Percentiles rank a stretch among this genome's conserved stretches.
phyloP scores from a whole-genome alignment of 1,140 invertebrate species.

The Drosophila carrolli region DNA sequence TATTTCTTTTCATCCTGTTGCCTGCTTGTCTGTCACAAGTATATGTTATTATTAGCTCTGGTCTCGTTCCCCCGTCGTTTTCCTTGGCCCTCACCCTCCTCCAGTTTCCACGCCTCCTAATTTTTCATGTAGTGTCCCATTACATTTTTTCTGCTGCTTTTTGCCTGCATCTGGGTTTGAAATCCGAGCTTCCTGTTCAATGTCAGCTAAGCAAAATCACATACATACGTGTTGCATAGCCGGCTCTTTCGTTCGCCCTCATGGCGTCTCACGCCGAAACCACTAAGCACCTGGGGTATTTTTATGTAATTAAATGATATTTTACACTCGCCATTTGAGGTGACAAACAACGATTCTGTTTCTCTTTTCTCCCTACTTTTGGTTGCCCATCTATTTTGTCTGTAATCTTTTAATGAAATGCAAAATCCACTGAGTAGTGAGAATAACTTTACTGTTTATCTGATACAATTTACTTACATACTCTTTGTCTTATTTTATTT shows the following conservation, averaged over 20 bases:
- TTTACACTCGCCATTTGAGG: constrained; percentile 57
- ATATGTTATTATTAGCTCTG: constrained; percentile 47
- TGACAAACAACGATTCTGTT: constrained; percentile 13
- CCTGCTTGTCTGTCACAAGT: constrained; percentile 30
- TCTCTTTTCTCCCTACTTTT: constrained; percentile 14
- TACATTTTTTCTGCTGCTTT: constrained; percentile 27
- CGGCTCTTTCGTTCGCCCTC: background rate
- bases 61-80: constrained; percentile 22
- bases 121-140: constrained; percentile 30
- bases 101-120: constrained; percentile 25
- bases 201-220: constrained; percentile 47
- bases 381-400: constrained; percentile 11
- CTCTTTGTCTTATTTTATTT: constrained; percentile 37
- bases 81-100: background rate
- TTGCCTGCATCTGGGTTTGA: constrained; percentile 61
- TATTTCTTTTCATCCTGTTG: constrained; percentile 22
- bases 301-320: constrained; percentile 79
- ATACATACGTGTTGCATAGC: constrained; percentile 12
- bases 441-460: constrained; percentile 26
- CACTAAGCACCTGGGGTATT: constrained; percentile 59
- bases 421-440: constrained; percentile 34
- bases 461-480: constrained; percentile 44
- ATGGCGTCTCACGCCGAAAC: constrained; percentile 26
- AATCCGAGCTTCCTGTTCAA: constrained; percentile 80
- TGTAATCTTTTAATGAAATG: constrained; percentile 75